These are phyloP conservation scores for Sardinella longiceps DNA, from an alignment of 2,797 vertebrate species.

Conservation along the genomic window DNA sequence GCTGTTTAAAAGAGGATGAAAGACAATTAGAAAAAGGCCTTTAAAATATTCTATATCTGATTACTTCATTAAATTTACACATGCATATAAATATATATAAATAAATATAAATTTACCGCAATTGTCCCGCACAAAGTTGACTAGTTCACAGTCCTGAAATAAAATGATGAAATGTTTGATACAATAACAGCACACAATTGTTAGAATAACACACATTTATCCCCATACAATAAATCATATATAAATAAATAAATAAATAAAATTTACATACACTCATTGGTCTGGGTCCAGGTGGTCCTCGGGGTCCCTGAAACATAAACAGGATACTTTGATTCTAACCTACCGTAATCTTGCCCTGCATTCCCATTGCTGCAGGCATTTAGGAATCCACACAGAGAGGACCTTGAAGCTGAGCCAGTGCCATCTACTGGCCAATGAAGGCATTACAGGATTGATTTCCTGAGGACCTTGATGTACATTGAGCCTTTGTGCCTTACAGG, in stretches of 20 bases:
- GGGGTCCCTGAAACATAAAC: constrained; percentile 65
- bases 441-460: not conserved
- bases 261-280: constrained; percentile 73
- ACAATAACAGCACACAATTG: not conserved
- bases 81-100: constrained; percentile 66
- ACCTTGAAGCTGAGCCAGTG: not conserved
- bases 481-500: too few relatives aligned
- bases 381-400: not conserved
- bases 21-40: not conserved
- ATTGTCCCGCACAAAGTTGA: constrained; percentile 79
- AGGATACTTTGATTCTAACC: not conserved
- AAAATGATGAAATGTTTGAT: too few relatives aligned
- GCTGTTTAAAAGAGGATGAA: constrained; percentile 66
- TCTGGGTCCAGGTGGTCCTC: constrained; percentile 70
- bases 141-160: constrained; percentile 84
- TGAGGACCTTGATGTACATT: not conserved
- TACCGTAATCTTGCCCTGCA: not conserved
- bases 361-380: not conserved
- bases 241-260: not conserved
- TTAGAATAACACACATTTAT: not conserved
- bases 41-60: not conserved
- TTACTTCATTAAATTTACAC: not conserved
- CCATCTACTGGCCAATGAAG: not conserved
- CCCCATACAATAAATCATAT: not conserved
- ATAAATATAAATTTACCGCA: constrained; percentile 77